Base-by-base conservation (phyloP, 2,888 invertebrate species). In the Capitulum mitella region DNA sequence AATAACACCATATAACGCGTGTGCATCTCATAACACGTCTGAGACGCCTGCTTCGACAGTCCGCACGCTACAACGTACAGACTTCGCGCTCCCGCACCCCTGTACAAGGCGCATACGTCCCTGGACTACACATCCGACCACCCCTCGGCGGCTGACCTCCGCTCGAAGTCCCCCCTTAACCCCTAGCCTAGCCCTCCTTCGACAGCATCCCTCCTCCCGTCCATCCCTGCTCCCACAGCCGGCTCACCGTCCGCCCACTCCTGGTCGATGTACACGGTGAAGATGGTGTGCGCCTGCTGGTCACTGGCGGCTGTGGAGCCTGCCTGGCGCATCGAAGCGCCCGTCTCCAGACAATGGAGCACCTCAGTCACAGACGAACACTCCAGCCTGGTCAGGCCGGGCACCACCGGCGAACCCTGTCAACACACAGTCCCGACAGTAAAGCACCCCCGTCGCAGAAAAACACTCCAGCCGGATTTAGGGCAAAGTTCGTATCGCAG, bases 241-340 rank as follows among this genome's bases (percentile, higher is more conserved):
- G 26, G 10, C 70, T 40, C 77, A 83, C 83, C 81, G 79, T 81
- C 78, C 22, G 78, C 88, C 91, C 91, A 92, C 82, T 91, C 91
- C 83, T 92, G 92, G 84, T 92, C 91, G 82, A 92, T 87, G 64
- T 91, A 91, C 0, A 92, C 87, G 3, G 92, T 92, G 82, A 92
- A 92, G 0, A 92, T 88, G 12, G 90, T 90, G 83, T 92, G 92
- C 12, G 81, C 79, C 16, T 79, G 78, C 43, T 79, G 80, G 34
- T 80, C 80, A 40, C 79, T 48, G 70, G 37, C 70, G 26, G 79
- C 51, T 19, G 58, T 54, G 16, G 78, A 78, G 29, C 76, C 81
- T 0, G 80, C 78, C 54, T 81, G 80, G 83, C 90, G 88, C 80
- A 90, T 88, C 3, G 86, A 86, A 86, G 91, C 88, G 0, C 92